Conservation (phyloP, 1,140 invertebrate species). For the Whitmania pigra region DNA sequence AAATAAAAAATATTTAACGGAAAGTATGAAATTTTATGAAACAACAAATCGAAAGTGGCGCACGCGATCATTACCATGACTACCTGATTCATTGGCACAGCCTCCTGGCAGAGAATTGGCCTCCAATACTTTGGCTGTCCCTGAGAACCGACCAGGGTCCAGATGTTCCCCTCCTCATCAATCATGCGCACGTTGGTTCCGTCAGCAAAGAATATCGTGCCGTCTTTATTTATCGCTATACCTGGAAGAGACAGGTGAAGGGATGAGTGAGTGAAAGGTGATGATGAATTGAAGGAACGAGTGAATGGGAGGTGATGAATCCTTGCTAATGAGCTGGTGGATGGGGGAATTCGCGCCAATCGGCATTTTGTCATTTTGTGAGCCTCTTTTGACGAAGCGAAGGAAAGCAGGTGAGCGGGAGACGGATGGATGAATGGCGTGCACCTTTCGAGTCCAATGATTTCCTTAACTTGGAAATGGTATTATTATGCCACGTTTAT, state of each 20-base stretch:
- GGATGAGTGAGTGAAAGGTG: not conserved
- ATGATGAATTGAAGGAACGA: not conserved
- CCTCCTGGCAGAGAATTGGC: conserved; percentile 84
- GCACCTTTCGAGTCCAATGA: too few species aligned
- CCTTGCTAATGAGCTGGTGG: too few species aligned
- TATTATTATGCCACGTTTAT: too few species aligned
- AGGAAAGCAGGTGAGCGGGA: too few species aligned
- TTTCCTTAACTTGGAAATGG: too few species aligned
- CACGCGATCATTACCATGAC: too few species aligned
- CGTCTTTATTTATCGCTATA: conserved; percentile 41
- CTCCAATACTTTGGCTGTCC: conserved; percentile 90
- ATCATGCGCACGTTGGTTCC: conserved; percentile 57
- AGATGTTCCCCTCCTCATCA: conserved; percentile 77
- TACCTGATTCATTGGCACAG: conserved; percentile 74
- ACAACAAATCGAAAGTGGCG: not conserved
- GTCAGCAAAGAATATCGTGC: conserved; percentile 40
- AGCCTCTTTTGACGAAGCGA: too few species aligned
- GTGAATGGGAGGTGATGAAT: too few species aligned
- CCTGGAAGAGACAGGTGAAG: conserved; percentile 28
- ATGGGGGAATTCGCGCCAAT: too few species aligned
- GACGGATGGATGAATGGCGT: too few species aligned
- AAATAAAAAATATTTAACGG: too few species aligned
- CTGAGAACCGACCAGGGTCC: conserved; percentile 83
- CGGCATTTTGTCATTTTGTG: too few species aligned
- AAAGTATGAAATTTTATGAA: not conserved